phyloP scores from a whole-genome alignment of 2,797 vertebrate genomes.

The Myotis daubentonii region DNA sequence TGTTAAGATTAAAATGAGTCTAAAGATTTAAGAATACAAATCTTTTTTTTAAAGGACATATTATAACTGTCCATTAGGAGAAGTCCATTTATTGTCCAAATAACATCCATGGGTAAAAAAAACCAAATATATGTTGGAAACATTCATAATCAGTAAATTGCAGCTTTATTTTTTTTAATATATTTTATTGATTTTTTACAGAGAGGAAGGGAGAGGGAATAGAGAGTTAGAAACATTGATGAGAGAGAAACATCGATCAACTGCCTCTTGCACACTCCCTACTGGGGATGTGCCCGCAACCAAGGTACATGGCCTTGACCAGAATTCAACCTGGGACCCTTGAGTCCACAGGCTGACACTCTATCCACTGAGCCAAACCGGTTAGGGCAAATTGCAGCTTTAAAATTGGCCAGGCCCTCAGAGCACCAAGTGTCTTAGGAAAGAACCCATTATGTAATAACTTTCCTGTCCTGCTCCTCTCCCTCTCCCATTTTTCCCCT shows the following conservation, averaged over 20 bases:
- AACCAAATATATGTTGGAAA: not conserved
- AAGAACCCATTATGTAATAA: not conserved
- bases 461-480: not conserved
- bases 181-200: too few species aligned
- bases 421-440: not conserved
- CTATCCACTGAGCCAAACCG: too few species aligned
- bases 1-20: not conserved
- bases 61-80: not conserved
- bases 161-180: not conserved
- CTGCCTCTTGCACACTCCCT: too few species aligned
- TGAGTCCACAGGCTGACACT: too few species aligned
- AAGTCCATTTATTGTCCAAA: constrained; percentile 17
- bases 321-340: too few species aligned
- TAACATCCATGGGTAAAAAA: not conserved
- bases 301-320: too few species aligned
- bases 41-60: not conserved
- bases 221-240: too few species aligned
- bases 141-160: not conserved
- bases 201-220: too few species aligned
- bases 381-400: not conserved
- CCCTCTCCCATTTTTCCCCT: not conserved
- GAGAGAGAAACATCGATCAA: too few species aligned
- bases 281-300: too few species aligned
- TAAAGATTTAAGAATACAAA: not conserved
- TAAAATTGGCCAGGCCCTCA: not conserved